Base-by-base conservation (phyloP, 2,888 invertebrate species). In the Noctua janthe region DNA sequence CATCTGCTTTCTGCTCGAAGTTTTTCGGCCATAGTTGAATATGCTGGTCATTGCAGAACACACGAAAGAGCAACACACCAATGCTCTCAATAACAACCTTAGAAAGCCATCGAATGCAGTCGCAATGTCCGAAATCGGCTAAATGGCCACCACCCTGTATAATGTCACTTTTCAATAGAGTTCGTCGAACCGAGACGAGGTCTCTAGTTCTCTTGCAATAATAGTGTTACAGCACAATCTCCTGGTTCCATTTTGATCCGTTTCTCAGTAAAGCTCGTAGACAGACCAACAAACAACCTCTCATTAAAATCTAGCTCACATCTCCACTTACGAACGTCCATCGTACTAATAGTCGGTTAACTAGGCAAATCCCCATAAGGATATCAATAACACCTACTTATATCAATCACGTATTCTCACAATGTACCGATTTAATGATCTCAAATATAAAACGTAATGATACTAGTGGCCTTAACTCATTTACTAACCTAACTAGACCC, bases 361-460 rank as follows among this genome's bases (percentile, higher is more conserved):
- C 85, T 78, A 81, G 67, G 47, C 80, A 73, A 85, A 77, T 70
- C 83, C 82, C 74, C 80, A 86, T 88, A 91, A 88, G 91, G 89
- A 87, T 89, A 89, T 87, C 87, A 88, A 88, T 88, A 90, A 86
- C 86, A 82, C 78, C 77, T 90, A 90, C 90, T 90, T 92, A 92
- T 92, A 94, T 95, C 94, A 95, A 95, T 95, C 95, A 95, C 92
- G 73, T 84, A 89, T 89, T 84, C 87, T 83, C 86, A 86, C 89
- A 90, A 85, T 93, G 92, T 93, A 92, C 91, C 92, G 91, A 93
- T 94, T 95, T 95, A 96, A 95, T 95, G 94, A 94, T 95, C 94
- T 95, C 90, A 94, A 95, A 95, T 89, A 95, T 96, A 95, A 93
- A 94, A 94, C 93, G 92, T 96, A 96, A 95, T 95, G 94, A 95